Evolutionary conservation across 2,797 vertebrate species (phyloP), one percentile per base, ranked within the genome.

Genomic region (Mormyrops attenuatus): DNA sequence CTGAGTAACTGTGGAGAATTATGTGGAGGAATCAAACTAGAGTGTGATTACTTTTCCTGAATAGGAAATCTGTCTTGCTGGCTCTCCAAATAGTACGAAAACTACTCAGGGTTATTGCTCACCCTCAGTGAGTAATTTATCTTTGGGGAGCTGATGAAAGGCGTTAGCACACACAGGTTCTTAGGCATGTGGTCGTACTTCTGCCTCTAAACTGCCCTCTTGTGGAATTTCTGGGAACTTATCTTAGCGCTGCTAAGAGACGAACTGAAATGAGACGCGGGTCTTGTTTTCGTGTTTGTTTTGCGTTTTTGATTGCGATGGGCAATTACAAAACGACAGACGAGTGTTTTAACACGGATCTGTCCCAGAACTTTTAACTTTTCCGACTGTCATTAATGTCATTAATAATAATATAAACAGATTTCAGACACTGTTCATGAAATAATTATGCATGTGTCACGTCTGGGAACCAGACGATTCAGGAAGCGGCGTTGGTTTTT

Each of bases 101-200:
- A 55, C 50, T 80, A 26, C 86, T 50, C 49, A 73, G 49, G 44
- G 69, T 89, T 47, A 82, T 55, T 30, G 69, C 8, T 55, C 38
- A 88, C 53, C 38, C 52, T 52, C 47, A 85, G 50, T 87, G 89
- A 89, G n/a, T 87, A 87, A 89, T 87, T 60, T n/a, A 47, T 38
- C 63, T 87, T 30, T 53, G 20, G 57, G 47, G 84, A 87, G 44
- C 73, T 50, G 52, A 60, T 66, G 87, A 89, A 88, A 26, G 38
- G 9, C 49, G 22, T 11, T 15, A 80, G 66, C 47, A 60, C 60
- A 49, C 34, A 47, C 6, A 20, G 20, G 34, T n/a, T 41, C 38
- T 30, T 77, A 30, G 5, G 66, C 13, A 38, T 44, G 50, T 88
- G 26, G 50, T 66, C 22, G 57, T 50, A 34, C 52, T 88, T 38